Base-by-base conservation (phyloP, 2,113 vertebrate genomes). In the Strigops habroptila region DNA sequence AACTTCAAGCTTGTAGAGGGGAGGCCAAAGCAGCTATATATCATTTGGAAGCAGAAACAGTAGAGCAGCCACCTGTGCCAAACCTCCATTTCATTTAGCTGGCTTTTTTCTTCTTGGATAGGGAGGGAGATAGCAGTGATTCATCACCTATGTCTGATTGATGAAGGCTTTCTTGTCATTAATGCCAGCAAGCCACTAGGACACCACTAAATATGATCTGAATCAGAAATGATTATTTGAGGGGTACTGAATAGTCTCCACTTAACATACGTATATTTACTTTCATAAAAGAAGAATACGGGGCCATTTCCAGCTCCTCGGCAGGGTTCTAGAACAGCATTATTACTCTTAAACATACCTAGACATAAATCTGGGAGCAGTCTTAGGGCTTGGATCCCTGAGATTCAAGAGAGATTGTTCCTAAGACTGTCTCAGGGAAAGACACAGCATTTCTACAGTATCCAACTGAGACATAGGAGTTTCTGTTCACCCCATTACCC, bases 41-140 rank as follows among this genome's bases (percentile, higher is more conserved):
- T 65, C 63, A 63, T 59, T 76, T 94, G 44, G 68, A 85, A 79
- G 48, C 55, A 84, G 93, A 74, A 94, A 74, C 31, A 83, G 78
- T 18, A 74, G 85, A 93, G 59, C 53, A 88, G 79, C 30, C 43
- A 39, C 64, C 64, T 93, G 88, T 94, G 82, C 68, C 93, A 96
- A 95, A 81, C 24, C 46, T 81, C 75, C 76, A 53, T 3, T 59
- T 60, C 79, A 82, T 83, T 59, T 60, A 88, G 79, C 71, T 93
- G 71, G 22, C 41, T 22, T 67, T 53, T 90, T 82, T 77, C 57
- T 55, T 25, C 85, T 91, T 71, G 86, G 73, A n/a, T 22, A 37
- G 57, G 44, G 39, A 59, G 62, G 52, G 57, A 81, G 76, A 25
- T 13, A 83, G 86, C 82, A 84, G 73, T 76, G 48, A 81, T 95